phyloP scores from a whole-genome alignment of 2,888 invertebrate genomes.

The Sarcophaga variegata region DNA sequence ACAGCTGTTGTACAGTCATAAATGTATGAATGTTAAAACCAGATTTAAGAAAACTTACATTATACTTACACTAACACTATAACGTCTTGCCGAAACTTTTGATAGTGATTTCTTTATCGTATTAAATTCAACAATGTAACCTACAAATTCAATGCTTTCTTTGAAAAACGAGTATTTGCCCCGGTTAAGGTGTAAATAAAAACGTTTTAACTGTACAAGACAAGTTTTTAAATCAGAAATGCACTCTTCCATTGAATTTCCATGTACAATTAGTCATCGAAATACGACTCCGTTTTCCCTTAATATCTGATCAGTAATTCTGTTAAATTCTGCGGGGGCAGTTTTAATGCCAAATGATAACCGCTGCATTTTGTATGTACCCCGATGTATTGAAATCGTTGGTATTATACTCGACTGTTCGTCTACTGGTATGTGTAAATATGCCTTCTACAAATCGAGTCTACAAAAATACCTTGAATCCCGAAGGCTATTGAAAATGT shows the following conservation, averaged over 20 bases:
- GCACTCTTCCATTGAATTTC: too few relatives aligned
- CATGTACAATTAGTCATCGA: too few relatives aligned
- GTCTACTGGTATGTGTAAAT: slow-evolving; percentile 57
- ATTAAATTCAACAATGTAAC: not conserved
- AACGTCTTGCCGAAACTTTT: slow-evolving; percentile 61
- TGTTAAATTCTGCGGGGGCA: too few relatives aligned
- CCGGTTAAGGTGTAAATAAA: slow-evolving; percentile 52
- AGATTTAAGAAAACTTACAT: too few relatives aligned
- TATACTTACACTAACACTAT: not conserved
- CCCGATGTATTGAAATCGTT: slow-evolving; percentile 10
- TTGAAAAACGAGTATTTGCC: slow-evolving; percentile 52
- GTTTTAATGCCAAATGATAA: slow-evolving; percentile 16
- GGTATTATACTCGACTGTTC: slow-evolving; percentile 36
- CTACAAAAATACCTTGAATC: slow-evolving; percentile 59
- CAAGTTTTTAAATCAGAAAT: too few relatives aligned
- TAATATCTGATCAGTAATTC: too few relatives aligned
- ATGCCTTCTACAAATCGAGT: slow-evolving; percentile 55
- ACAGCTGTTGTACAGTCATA: too few relatives aligned
- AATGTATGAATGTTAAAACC: too few relatives aligned
- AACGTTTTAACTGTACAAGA: slow-evolving; percentile 38
- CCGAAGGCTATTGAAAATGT: slow-evolving; percentile 60
- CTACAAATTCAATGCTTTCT: slow-evolving; percentile 57
- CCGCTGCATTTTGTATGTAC: slow-evolving; percentile 45
- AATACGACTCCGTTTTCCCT: too few relatives aligned
- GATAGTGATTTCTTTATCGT: not conserved